A percentile compares a stretch with the other conserved stretches of the same genome.
These are phyloP conservation scores for Thera obeliscata DNA, from an alignment of 2,888 invertebrate species.

Conservation along the genomic window DNA sequence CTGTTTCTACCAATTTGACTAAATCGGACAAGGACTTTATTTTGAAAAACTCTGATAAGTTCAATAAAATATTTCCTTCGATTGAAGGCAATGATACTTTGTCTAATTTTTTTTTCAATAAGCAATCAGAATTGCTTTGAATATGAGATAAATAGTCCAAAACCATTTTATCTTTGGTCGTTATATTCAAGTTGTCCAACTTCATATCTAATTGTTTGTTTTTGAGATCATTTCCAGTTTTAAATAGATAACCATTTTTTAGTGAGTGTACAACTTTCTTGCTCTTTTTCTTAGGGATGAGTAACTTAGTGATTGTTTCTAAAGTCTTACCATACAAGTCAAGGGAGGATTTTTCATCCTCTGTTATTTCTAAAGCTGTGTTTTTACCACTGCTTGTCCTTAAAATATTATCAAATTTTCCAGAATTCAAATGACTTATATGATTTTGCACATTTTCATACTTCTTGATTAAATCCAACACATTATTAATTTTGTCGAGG, in stretches of 20 bases:
- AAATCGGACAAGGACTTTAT: slow-evolving; percentile 71
- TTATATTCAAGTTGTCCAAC: slow-evolving; percentile 55
- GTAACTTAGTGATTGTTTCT: slow-evolving; percentile 66
- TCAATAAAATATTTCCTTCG: slow-evolving; percentile 67
- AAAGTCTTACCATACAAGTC: slow-evolving; percentile 65
- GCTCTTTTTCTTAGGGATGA: slow-evolving; percentile 59
- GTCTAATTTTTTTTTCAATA: slow-evolving; percentile 48
- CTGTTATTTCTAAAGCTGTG: slow-evolving; percentile 37
- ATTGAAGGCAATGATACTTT: slow-evolving; percentile 45
- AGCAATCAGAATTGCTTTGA: slow-evolving; percentile 61
- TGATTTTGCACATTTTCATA: slow-evolving; percentile 62
- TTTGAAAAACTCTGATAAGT: slow-evolving; percentile 72
- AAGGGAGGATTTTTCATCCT: slow-evolving; percentile 52
- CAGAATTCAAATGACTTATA: slow-evolving; percentile 50
- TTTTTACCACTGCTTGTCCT: slow-evolving; percentile 2
- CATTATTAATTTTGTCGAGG: slow-evolving; percentile 61
- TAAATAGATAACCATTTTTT: slow-evolving; percentile 51
- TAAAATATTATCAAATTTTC: slow-evolving; percentile 17
- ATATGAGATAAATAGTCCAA: slow-evolving; percentile 68
- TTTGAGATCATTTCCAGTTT: slow-evolving; percentile 45
- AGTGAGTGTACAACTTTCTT: slow-evolving; percentile 55
- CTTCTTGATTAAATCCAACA: slow-evolving; percentile 64
- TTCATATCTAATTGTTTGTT: slow-evolving; percentile 54
- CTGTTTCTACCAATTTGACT: slow-evolving; percentile 52
- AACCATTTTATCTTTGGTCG: slow-evolving; percentile 69